These are phyloP conservation scores for Lepilemur septentrionalis DNA, from an alignment of 2,797 vertebrate genomes.

Conservation along the genomic window DNA sequence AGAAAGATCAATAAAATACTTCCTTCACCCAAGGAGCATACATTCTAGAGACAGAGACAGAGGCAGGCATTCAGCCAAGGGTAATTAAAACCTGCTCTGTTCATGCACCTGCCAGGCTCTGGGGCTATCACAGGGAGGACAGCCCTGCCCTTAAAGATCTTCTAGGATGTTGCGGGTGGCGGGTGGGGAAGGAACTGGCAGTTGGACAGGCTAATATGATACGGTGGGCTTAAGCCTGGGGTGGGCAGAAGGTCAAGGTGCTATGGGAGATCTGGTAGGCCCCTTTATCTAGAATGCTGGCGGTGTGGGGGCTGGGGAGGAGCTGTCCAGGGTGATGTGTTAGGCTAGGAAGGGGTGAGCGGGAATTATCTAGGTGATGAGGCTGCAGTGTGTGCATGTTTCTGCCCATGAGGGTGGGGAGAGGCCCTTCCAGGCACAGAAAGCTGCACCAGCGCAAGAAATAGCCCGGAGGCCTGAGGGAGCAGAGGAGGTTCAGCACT, in stretches of 20 bases:
- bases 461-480: not conserved
- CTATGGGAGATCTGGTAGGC: not conserved
- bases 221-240: not conserved
- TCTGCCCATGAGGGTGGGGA: not conserved
- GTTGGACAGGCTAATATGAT: not conserved
- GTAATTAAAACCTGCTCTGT: not conserved
- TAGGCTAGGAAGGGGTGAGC: not conserved
- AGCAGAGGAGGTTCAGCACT: not conserved
- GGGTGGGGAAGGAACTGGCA: not conserved
- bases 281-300: not conserved
- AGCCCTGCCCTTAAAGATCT: not conserved
- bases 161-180: not conserved
- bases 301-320: too few species aligned
- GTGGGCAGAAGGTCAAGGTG: not conserved
- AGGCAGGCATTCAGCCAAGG: not conserved
- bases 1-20: not conserved
- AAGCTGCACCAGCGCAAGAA: not conserved
- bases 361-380: not conserved
- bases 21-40: not conserved
- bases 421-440: not conserved
- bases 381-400: not conserved
- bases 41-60: not conserved
- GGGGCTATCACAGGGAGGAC: not conserved
- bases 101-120: not conserved
- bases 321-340: not conserved